Evolutionary conservation across 2,113 vertebrate genomes (phyloP).

Genomic region (Triplophysa rosa): DNA sequence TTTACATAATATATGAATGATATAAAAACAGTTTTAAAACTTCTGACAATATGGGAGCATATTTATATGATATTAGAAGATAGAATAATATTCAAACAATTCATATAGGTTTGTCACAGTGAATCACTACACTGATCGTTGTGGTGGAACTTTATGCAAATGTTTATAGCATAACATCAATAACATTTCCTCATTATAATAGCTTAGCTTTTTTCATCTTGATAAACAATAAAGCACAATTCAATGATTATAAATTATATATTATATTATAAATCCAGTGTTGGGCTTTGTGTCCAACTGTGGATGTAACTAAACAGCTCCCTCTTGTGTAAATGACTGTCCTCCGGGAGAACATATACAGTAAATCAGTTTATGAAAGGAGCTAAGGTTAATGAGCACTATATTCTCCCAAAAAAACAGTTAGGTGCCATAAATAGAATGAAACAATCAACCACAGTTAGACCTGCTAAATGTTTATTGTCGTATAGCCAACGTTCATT

Average conservation of each 20-base stretch:
- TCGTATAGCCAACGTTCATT: no score
- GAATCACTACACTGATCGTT: no score
- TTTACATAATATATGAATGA: no score
- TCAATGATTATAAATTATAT: background rate
- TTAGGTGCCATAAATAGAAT: no score
- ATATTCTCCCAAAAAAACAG: no score
- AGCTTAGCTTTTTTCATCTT: background rate
- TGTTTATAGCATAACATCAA: no score
- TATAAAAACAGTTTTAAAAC: background rate
- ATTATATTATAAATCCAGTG: no score
- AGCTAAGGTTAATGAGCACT: no score
- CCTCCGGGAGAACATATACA: slow-evolving; percentile 36
- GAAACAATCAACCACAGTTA: no score
- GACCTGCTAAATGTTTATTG: no score
- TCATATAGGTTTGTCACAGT: no score
- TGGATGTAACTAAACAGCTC: slow-evolving; percentile 72
- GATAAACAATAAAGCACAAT: background rate
- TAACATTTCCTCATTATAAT: background rate
- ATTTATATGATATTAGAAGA: background rate
- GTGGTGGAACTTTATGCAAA: no score
- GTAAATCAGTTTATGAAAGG: background rate
- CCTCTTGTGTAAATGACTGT: slow-evolving; percentile 70
- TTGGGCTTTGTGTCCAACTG: slow-evolving; percentile 1
- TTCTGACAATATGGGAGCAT: background rate
- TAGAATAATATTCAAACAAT: background rate